A percentile compares a stretch with the other conserved stretches of the same genome.
phyloP scores from a whole-genome alignment of 1,140 invertebrate species.

The Zaprionus lachaisei region DNA sequence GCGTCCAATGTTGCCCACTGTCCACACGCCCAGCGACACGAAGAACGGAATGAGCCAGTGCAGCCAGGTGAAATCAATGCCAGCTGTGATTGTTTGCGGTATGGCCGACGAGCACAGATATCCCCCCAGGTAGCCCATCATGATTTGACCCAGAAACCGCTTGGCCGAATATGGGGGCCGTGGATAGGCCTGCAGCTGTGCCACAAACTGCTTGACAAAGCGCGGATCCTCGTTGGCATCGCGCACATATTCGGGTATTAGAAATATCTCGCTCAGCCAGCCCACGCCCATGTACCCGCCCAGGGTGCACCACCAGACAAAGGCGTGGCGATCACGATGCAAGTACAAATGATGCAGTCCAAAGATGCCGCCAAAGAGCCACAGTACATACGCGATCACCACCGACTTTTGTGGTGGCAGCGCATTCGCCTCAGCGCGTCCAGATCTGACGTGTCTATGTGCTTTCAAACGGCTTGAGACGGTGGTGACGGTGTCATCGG shows the following conservation, averaged over 20 bases:
- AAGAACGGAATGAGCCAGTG: constrained; percentile 90
- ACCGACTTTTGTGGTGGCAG: constrained; percentile 87
- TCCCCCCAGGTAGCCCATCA: constrained; percentile 92
- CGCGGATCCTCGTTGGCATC: constrained; percentile 93
- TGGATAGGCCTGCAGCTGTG: constrained; percentile 87
- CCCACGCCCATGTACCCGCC: constrained; percentile 94
- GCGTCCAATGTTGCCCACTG: constrained; percentile 95
- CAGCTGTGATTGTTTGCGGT: constrained; percentile 90
- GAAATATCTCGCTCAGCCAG: constrained; percentile 94
- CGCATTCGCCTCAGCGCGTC: constrained; percentile 39
- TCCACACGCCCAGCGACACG: constrained; percentile 92
- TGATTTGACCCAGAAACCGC: constrained; percentile 91
- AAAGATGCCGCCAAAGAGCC: constrained; percentile 94
- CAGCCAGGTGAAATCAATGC: constrained; percentile 89
- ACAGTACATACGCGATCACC: constrained; percentile 91
- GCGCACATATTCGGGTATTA: constrained; percentile 93
- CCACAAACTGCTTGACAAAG: constrained; percentile 88
- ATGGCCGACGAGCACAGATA: constrained; percentile 91
- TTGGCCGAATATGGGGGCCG: constrained; percentile 92
- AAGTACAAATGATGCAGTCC: constrained; percentile 97
- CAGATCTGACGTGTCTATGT: constrained; percentile 17
- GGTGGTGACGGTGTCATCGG: background rate
- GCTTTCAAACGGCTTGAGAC: constrained; percentile 1
- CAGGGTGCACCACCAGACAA: constrained; percentile 93
- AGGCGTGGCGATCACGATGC: constrained; percentile 94